These are phyloP conservation scores for Aplysia californica DNA, from an alignment of 1,140 invertebrate species.

Conservation along the genomic window DNA sequence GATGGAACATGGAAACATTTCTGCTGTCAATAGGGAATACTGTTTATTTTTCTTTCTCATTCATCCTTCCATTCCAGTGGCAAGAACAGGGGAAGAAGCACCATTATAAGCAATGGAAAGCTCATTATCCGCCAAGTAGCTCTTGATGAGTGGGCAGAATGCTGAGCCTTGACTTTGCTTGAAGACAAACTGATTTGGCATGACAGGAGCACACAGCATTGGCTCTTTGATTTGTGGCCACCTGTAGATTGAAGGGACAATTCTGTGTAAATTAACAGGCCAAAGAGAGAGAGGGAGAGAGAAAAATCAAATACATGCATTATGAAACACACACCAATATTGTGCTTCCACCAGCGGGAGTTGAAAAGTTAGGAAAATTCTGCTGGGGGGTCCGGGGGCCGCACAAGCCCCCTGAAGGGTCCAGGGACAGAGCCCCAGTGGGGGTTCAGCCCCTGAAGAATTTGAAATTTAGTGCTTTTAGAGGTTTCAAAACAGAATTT, in stretches of 20 bases:
- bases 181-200: conserved; percentile 80
- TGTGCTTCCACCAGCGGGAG: neutral
- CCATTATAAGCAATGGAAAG: neutral
- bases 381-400: no score
- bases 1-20: no score
- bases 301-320: neutral
- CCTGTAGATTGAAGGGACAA: no score
- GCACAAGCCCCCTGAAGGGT: no score
- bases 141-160: conserved; percentile 81
- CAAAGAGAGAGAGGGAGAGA: neutral
- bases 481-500: no score
- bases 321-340: neutral
- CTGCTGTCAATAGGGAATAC: no score
- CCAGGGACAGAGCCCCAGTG: no score
- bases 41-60: no score
- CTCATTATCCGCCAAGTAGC: conserved; percentile 39
- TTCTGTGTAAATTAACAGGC: conserved; percentile 35
- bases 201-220: conserved; percentile 66
- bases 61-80: conserved; percentile 5
- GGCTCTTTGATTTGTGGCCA: conserved; percentile 59
- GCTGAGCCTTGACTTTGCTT: conserved; percentile 84
- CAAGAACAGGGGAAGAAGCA: neutral
- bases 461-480: no score
- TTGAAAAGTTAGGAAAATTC: no score
- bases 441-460: no score